Evolutionary conservation across 2,113 vertebrate genomes (phyloP).

Genomic region (Madoqua kirkii): DNA sequence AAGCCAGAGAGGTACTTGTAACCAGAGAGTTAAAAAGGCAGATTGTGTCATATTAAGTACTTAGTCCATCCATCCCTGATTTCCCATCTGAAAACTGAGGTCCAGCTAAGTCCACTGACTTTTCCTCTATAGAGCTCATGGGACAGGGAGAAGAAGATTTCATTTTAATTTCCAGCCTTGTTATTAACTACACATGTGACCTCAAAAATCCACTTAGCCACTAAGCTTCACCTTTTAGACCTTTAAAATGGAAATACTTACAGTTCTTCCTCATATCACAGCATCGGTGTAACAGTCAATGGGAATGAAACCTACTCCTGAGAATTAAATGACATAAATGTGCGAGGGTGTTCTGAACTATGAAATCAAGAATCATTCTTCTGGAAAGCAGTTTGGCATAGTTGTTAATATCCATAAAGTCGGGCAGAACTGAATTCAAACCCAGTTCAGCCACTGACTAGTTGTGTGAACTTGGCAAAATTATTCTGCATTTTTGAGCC

Average conservation of each 20-base stretch:
- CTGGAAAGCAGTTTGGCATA: not conserved
- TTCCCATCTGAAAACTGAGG: not conserved
- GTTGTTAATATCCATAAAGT: not conserved
- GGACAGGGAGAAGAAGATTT: not conserved
- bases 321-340: not conserved
- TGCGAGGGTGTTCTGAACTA: not conserved
- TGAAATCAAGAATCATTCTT: not conserved
- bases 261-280: not conserved
- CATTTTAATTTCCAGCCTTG: not conserved
- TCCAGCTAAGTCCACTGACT: not conserved
- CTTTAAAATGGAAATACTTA: conserved; percentile 13
- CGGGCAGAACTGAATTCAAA: not conserved
- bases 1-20: not conserved
- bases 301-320: not conserved
- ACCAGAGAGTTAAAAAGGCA: not conserved
- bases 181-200: not conserved
- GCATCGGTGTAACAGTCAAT: not conserved
- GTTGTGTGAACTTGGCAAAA: not conserved
- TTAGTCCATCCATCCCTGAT: not conserved
- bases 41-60: not conserved
- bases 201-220: not conserved
- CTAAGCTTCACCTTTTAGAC: not conserved
- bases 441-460: not conserved
- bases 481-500: not conserved
- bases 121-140: not conserved